These are phyloP conservation scores for Dasyurus viverrinus DNA, from an alignment of 2,113 vertebrate species.

Conservation along the genomic window DNA sequence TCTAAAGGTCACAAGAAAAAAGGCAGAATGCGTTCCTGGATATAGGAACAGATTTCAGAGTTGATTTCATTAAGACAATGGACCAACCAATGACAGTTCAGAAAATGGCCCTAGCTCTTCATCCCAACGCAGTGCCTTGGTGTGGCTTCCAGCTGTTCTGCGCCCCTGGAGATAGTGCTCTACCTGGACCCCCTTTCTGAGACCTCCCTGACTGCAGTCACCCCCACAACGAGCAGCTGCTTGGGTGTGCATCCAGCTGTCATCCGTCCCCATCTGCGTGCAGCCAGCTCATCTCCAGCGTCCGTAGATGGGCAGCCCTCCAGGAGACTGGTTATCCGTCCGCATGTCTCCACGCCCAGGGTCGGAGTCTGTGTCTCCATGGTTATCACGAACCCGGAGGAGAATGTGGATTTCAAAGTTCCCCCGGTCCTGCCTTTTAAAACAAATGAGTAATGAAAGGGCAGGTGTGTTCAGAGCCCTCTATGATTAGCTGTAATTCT, in stretches of 20 bases:
- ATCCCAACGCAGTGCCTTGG: accelerated
- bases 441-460: slow-evolving; percentile 79
- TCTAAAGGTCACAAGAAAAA: neutral
- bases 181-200: neutral
- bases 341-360: neutral
- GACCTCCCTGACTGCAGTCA: slow-evolving; percentile 2
- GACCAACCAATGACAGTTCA: neutral
- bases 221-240: neutral
- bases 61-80: neutral
- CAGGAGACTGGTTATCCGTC: neutral
- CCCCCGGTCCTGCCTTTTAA: slow-evolving; percentile 60
- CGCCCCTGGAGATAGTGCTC: neutral
- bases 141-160: neutral
- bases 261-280: neutral
- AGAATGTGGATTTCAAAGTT: slow-evolving; percentile 37
- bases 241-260: neutral
- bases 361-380: neutral
- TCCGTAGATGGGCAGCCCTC: neutral
- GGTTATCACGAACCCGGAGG: slow-evolving; percentile 51
- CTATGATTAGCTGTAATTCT: slow-evolving; percentile 75
- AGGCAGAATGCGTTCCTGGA: neutral
- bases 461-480: slow-evolving; percentile 57
- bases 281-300: neutral
- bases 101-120: neutral
- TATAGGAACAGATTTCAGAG: neutral